A percentile compares a stretch with the other conserved stretches of the same genome.
Conservation (phyloP, 1,140 invertebrate species). For the Megalopta genalis region DNA sequence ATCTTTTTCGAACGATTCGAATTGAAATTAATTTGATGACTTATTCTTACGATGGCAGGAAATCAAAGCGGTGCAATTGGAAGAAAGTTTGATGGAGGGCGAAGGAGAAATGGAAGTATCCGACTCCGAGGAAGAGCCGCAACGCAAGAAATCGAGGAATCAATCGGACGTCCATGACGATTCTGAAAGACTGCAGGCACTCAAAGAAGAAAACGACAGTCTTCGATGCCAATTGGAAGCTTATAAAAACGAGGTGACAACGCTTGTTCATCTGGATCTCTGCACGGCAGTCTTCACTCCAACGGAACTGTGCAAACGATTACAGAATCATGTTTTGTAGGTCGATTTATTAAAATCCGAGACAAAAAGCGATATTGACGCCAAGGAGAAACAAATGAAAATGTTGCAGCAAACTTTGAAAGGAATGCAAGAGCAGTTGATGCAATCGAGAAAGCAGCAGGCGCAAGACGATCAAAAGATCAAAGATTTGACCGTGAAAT, state of each 20-base stretch:
- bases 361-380: conserved; percentile 84
- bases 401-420: conserved; percentile 88
- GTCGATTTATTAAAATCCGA: conserved; percentile 85
- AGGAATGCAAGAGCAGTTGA: conserved; percentile 88
- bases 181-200: conserved; percentile 68
- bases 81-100: conserved; percentile 85
- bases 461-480: conserved; percentile 83
- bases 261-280: not conserved
- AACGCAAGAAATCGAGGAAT: conserved; percentile 78
- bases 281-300: no score
- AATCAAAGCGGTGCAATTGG: conserved; percentile 88
- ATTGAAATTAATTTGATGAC: not conserved
- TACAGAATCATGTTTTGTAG: conserved; percentile 61
- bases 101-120: conserved; percentile 92
- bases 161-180: conserved; percentile 72
- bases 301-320: not conserved
- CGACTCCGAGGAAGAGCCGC: conserved; percentile 84
- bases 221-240: conserved; percentile 95
- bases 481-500: conserved; percentile 81
- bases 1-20: not conserved
- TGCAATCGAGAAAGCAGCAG: conserved; percentile 84
- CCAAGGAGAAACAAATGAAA: conserved; percentile 87
- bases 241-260: conserved; percentile 93
- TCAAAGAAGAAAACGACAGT: conserved; percentile 93
- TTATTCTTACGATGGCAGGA: conserved; percentile 81